phyloP scores from a whole-genome alignment of 2,113 vertebrate genomes.

The Empidonax alnorum region DNA sequence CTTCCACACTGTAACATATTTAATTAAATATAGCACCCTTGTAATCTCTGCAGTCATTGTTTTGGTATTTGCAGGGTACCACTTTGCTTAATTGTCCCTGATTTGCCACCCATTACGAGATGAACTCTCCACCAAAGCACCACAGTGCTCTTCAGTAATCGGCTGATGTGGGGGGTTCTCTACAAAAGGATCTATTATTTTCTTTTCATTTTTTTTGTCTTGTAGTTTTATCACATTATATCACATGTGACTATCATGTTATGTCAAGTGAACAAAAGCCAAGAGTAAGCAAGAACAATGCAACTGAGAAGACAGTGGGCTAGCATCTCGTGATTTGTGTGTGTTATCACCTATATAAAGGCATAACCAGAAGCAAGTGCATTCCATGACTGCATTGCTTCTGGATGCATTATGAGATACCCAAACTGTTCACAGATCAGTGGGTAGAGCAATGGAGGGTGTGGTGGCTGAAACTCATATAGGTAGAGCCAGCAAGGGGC shows the following conservation, averaged over 20 bases:
- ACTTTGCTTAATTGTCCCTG: background rate
- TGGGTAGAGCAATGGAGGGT: background rate
- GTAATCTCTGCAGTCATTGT: background rate
- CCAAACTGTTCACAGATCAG: background rate
- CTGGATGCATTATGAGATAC: background rate
- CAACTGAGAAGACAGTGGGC: background rate
- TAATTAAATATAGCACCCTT: background rate
- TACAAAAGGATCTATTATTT: background rate
- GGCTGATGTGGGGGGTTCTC: accelerated
- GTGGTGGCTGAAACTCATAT: background rate
- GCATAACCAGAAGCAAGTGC: background rate
- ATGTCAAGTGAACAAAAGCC: background rate
- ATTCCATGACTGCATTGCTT: background rate
- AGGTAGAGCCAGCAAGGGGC: background rate
- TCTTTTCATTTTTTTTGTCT: background rate
- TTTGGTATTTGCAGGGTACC: background rate
- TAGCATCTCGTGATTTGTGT: background rate
- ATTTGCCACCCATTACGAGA: background rate
- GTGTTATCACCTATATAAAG: background rate
- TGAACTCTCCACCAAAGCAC: background rate
- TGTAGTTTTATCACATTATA: background rate
- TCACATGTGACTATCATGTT: background rate
- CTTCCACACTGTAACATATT: background rate
- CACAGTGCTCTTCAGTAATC: background rate
- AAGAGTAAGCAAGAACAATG: background rate